Conservation (phyloP, 35 echinoderm and acorn worm genomes). For the Diadema setosum region DNA sequence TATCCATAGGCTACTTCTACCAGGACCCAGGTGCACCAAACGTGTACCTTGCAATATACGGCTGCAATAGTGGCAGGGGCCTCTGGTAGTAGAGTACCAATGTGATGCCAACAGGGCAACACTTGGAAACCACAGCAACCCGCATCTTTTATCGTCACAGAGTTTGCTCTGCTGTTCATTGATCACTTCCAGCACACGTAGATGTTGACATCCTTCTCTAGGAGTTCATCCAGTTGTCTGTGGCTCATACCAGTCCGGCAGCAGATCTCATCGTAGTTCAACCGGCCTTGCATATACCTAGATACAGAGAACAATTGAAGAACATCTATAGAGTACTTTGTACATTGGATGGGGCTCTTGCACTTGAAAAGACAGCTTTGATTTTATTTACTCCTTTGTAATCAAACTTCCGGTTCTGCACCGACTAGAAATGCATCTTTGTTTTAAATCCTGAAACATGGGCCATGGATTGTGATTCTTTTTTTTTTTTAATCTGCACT, state of each 20-base stretch:
- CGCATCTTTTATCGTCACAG: too few species aligned
- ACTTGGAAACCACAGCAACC: too few species aligned
- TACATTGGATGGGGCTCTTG: neutral
- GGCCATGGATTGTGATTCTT: too few species aligned
- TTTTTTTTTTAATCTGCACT: too few species aligned
- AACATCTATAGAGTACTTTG: neutral
- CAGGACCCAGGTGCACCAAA: too few species aligned
- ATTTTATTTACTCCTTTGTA: neutral
- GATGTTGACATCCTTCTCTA: slow-evolving; percentile 52
- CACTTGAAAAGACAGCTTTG: neutral
- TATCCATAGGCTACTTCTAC: too few species aligned
- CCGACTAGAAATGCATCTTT: too few species aligned
- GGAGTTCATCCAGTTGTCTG: slow-evolving; percentile 38
- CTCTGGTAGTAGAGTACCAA: too few species aligned
- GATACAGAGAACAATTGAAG: neutral
- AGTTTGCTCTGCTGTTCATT: neutral
- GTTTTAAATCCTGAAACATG: too few species aligned
- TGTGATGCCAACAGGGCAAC: too few species aligned
- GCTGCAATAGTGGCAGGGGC: too few species aligned
- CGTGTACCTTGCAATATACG: too few species aligned
- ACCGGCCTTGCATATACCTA: slow-evolving; percentile 45
- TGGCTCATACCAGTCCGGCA: slow-evolving; percentile 52
- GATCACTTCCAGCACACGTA: slow-evolving; percentile 59
- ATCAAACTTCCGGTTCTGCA: neutral
- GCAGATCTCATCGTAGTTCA: slow-evolving; percentile 75